A percentile compares a stretch with the other conserved stretches of the same genome.
phyloP scores from a whole-genome alignment of 2,888 invertebrate genomes.

The Myopa tessellatipennis region DNA sequence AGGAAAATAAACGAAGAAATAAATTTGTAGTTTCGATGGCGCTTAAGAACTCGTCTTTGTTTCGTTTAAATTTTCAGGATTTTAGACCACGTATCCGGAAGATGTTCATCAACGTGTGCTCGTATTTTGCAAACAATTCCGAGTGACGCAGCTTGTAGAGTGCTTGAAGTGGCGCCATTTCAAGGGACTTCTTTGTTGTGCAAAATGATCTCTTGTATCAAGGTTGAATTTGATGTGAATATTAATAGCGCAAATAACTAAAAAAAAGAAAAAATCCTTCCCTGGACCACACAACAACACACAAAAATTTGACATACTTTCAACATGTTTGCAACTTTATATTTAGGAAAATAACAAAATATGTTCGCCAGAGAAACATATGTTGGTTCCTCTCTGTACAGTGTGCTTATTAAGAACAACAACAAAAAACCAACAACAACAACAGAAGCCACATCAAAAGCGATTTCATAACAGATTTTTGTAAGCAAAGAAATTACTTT shows the following conservation, averaged over 20 bases:
- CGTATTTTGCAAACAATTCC: not conserved
- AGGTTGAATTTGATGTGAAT: constrained; percentile 43
- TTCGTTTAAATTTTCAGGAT: not conserved
- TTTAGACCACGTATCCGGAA: not conserved
- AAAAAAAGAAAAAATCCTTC: not conserved
- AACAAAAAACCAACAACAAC: no score
- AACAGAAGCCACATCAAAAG: no score
- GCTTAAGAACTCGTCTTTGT: not conserved
- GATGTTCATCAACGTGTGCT: not conserved
- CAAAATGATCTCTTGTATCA: constrained; percentile 39
- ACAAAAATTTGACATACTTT: constrained; percentile 12
- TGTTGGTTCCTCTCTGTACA: constrained; percentile 1
- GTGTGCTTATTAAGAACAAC: no score
- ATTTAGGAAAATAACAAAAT: no score
- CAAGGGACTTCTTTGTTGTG: constrained; percentile 35
- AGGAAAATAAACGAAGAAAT: no score
- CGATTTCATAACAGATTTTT: no score
- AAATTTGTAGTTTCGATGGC: not conserved
- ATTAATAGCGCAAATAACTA: constrained; percentile 7
- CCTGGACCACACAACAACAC: constrained; percentile 24
- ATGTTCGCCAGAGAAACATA: not conserved
- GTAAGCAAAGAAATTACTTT: no score
- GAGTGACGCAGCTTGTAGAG: not conserved
- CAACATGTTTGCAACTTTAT: constrained; percentile 7
- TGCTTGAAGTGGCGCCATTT: not conserved